Conservation (phyloP, 2,888 invertebrate genomes). For the Galerucella nymphaeae region DNA sequence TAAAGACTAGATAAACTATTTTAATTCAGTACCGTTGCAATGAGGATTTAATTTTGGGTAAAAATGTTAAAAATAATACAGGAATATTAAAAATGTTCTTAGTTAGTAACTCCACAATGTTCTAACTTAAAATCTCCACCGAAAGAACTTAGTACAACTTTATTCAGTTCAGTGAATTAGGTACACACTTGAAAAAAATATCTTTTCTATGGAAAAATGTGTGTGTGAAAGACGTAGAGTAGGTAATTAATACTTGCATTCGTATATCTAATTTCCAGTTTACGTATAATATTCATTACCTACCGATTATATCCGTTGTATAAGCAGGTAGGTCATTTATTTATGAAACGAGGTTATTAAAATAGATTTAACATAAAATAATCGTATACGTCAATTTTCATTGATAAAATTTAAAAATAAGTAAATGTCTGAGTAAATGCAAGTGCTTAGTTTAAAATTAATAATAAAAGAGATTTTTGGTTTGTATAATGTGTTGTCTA, state of each 20-base stretch:
- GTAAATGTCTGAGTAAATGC: too few relatives aligned
- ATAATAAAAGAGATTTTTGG: too few relatives aligned
- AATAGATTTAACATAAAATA: neutral
- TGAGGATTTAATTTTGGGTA: too few relatives aligned
- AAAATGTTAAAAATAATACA: too few relatives aligned
- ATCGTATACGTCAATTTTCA: too few relatives aligned
- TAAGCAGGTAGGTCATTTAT: conserved; percentile 37
- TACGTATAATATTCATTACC: neutral
- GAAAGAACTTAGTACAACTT: neutral
- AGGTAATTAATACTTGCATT: neutral
- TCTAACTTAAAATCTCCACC: neutral
- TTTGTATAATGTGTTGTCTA: too few relatives aligned
- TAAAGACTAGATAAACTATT: too few relatives aligned
- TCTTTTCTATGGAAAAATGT: neutral
- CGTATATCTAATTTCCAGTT: neutral
- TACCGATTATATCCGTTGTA: conserved; percentile 7
- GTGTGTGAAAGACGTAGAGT: neutral
- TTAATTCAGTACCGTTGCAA: too few relatives aligned
- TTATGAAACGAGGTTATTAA: conserved; percentile 16
- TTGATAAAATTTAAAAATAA: too few relatives aligned
- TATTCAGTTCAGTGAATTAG: neutral
- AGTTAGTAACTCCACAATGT: too few relatives aligned
- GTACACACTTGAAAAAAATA: neutral
- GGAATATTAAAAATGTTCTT: too few relatives aligned
- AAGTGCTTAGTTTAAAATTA: too few relatives aligned